Evolutionary conservation across 2,888 invertebrate genomes (phyloP).

Genomic region (Cryptus armator): DNA sequence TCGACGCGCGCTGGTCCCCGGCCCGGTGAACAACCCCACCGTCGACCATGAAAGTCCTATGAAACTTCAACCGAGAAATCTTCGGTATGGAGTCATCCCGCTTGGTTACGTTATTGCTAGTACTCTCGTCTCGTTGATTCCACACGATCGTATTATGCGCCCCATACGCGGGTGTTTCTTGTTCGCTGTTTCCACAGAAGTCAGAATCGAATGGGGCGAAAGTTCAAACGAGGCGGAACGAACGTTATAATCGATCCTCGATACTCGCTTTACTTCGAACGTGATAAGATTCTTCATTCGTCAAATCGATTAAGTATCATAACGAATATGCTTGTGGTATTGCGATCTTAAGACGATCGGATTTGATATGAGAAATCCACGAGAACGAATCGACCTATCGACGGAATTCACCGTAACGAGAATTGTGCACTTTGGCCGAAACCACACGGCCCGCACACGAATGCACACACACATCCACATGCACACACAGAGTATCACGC

Average conservation of each 20-base stretch:
- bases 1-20: constrained; percentile 31
- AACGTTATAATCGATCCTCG: not conserved
- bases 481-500: not conserved
- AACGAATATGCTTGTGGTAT: not conserved
- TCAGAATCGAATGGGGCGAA: not conserved
- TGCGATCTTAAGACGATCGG: not conserved
- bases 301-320: not conserved
- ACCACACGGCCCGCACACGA: not conserved
- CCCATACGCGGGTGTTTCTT: not conserved
- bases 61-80: constrained; percentile 35
- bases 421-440: constrained; percentile 20
- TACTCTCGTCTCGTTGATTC: constrained; percentile 39
- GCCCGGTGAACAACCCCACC: constrained; percentile 34
- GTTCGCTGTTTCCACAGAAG: not conserved
- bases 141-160: constrained; percentile 13
- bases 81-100: constrained; percentile 45
- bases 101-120: constrained; percentile 4
- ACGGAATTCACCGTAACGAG: constrained; percentile 7
- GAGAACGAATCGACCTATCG: not conserved
- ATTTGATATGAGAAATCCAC: constrained; percentile 13
- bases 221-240: constrained; percentile 24
- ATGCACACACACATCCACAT: constrained; percentile 4
- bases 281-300: not conserved
- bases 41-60: constrained; percentile 61
- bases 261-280: not conserved